Evolutionary conservation across 2,797 vertebrate genomes (phyloP).

Genomic region (Graptemys geographica): DNA sequence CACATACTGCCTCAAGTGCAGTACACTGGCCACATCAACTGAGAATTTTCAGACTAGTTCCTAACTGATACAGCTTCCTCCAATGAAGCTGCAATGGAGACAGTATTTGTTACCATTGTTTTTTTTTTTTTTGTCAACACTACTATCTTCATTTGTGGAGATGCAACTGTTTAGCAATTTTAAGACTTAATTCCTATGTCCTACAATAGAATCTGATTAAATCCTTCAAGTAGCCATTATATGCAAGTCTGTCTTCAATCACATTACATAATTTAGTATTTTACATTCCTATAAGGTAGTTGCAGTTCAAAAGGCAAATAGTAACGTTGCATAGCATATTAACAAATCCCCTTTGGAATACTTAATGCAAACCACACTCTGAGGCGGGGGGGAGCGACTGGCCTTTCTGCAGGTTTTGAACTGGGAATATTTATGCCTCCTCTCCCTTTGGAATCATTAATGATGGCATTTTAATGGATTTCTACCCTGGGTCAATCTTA

Average conservation of each 20-base stretch:
- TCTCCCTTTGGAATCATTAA: too few species aligned
- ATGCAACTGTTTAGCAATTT: neutral
- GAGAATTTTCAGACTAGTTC: neutral
- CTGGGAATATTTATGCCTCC: neutral
- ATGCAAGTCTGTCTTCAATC: neutral
- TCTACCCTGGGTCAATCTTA: neutral
- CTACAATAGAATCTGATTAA: neutral
- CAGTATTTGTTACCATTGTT: neutral
- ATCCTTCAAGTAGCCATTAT: neutral
- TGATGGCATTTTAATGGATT: neutral
- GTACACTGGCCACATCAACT: neutral
- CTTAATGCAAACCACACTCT: neutral
- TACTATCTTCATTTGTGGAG: neutral
- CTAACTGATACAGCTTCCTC: neutral
- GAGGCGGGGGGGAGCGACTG: neutral
- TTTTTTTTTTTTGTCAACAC: neutral
- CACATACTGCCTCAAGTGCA: neutral
- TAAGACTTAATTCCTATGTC: neutral
- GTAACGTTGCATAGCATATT: neutral
- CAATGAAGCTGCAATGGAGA: too few species aligned
- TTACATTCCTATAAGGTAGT: neutral
- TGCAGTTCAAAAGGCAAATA: neutral
- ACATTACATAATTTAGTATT: neutral
- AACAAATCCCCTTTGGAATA: neutral
- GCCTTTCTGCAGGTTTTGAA: neutral